Conservation (phyloP, 2,888 invertebrate genomes). For the Lumbricus terrestris region DNA sequence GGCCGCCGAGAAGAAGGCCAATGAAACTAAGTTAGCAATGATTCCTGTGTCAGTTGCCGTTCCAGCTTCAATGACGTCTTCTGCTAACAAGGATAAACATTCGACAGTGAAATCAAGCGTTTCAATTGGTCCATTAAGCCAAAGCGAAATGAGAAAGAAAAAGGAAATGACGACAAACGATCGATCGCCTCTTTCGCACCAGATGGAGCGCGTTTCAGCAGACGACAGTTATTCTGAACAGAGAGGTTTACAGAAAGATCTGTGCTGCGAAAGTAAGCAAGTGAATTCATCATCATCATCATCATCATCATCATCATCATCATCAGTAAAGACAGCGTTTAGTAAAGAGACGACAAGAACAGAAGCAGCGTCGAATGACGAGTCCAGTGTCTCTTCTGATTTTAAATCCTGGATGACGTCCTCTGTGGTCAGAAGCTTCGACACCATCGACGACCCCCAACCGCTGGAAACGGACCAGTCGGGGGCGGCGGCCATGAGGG, state of each 20-base stretch:
- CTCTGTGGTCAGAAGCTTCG: background rate
- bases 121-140: background rate
- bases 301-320: too few relatives aligned
- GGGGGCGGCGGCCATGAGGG: background rate
- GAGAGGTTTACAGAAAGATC: background rate
- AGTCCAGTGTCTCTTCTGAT: background rate
- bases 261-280: background rate
- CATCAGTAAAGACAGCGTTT: background rate
- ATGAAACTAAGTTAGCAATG: too few relatives aligned
- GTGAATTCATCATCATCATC: background rate
- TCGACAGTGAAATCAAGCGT: background rate
- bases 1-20: too few relatives aligned
- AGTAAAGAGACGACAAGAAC: background rate
- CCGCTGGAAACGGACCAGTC: background rate
- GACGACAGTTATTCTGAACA: background rate
- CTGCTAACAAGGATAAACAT: background rate
- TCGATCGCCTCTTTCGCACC: background rate
- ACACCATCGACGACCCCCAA: background rate
- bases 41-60: background rate
- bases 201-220: background rate
- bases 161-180: background rate
- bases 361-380: background rate
- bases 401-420: background rate
- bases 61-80: background rate
- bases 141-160: background rate